These are phyloP conservation scores for Vanessa cardui DNA, from an alignment of 2,888 invertebrate species.

Conservation along the genomic window DNA sequence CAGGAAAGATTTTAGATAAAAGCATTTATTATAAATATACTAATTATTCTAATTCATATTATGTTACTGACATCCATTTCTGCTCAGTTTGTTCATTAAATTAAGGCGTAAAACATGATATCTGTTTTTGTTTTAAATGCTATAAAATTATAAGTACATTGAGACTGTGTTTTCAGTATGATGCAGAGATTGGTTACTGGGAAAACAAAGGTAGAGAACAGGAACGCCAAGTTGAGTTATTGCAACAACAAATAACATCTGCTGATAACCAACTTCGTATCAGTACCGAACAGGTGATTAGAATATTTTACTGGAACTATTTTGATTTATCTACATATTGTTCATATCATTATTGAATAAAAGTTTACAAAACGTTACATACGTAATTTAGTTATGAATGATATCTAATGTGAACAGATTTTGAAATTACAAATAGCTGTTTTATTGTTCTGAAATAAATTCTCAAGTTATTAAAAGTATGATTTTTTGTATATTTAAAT, in stretches of 20 bases:
- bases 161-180: slow-evolving; percentile 82
- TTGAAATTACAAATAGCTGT: neutral
- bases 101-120: neutral
- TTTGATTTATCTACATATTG: neutral
- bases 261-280: slow-evolving; percentile 90
- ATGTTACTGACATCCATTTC: too few relatives aligned
- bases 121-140: neutral
- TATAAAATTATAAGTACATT: too few relatives aligned
- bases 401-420: neutral
- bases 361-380: neutral
- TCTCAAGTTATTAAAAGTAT: neutral
- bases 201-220: slow-evolving; percentile 94
- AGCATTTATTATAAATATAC: too few relatives aligned
- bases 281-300: slow-evolving; percentile 90
- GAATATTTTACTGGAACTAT: neutral
- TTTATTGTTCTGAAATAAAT: slow-evolving; percentile 3
- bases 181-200: slow-evolving; percentile 95
- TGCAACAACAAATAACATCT: slow-evolving; percentile 91
- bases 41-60: too few relatives aligned
- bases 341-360: neutral
- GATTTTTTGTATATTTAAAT: neutral
- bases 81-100: too few relatives aligned
- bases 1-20: too few relatives aligned
- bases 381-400: too few relatives aligned
- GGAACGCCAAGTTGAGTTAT: slow-evolving; percentile 91